phyloP scores from a whole-genome alignment of 2,888 invertebrate species.

The Ischnura elegans region DNA sequence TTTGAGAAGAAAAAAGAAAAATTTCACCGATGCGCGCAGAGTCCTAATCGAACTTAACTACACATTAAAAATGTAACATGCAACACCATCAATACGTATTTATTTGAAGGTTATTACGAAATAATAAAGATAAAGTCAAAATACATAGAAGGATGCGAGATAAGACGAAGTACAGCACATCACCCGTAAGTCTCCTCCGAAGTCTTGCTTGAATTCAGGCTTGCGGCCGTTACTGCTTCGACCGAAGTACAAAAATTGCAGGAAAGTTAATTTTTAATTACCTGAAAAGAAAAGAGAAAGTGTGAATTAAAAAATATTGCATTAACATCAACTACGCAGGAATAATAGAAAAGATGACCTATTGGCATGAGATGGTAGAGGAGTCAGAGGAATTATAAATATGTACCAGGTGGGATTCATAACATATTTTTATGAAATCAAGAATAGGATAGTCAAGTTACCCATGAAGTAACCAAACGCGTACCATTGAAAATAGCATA shows the following conservation, averaged over 20 bases:
- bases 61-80: no score
- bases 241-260: background rate
- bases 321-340: no score
- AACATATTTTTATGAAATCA: no score
- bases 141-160: background rate
- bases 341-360: no score
- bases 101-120: background rate
- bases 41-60: background rate
- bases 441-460: no score
- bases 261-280: constrained; percentile 18
- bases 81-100: background rate
- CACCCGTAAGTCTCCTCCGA: background rate
- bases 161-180: background rate
- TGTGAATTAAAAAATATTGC: background rate
- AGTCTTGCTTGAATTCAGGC: background rate
- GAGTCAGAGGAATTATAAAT: no score
- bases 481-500: no score
- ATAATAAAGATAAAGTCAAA: background rate
- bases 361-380: no score
- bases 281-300: constrained; percentile 44
- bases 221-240: background rate
- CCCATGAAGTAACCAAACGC: no score
- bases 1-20: no score
- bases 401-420: no score
- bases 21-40: background rate